phyloP scores from a whole-genome alignment of 1,140 invertebrate species.

The Drosophila ohnishii region DNA sequence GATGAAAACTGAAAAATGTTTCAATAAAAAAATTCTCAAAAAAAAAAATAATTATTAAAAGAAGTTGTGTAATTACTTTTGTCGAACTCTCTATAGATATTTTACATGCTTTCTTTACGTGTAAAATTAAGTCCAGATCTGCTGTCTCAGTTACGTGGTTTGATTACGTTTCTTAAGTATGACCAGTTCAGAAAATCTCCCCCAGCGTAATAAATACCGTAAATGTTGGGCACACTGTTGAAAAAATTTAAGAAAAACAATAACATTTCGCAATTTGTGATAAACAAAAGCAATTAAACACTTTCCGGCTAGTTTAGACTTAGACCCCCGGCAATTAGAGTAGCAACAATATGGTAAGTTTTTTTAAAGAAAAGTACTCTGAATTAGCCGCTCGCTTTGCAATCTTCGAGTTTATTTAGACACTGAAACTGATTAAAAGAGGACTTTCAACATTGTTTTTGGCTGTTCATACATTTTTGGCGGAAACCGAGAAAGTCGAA shows the following conservation, averaged over 20 bases:
- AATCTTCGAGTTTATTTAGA: slow-evolving; percentile 60
- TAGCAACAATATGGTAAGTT: slow-evolving; percentile 20
- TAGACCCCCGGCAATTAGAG: background rate
- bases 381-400: slow-evolving; percentile 26
- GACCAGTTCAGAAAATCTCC: too few species aligned
- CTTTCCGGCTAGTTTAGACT: slow-evolving; percentile 14
- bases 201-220: too few species aligned
- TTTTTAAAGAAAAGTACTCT: background rate
- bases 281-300: slow-evolving; percentile 2
- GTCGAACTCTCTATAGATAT: too few species aligned
- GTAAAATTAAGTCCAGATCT: too few species aligned
- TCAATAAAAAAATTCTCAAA: too few species aligned
- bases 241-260: background rate
- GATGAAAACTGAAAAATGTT: too few species aligned
- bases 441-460: slow-evolving; percentile 40
- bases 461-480: slow-evolving; percentile 68
- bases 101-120: too few species aligned
- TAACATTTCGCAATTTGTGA: background rate
- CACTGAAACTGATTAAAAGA: slow-evolving; percentile 56
- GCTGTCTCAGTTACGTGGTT: background rate
- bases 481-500: background rate
- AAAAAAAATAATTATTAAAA: too few species aligned
- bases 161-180: background rate
- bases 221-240: background rate
- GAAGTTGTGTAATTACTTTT: too few species aligned